Conservation (phyloP, 2,113 vertebrate species). For the Microtus ochrogaster region DNA sequence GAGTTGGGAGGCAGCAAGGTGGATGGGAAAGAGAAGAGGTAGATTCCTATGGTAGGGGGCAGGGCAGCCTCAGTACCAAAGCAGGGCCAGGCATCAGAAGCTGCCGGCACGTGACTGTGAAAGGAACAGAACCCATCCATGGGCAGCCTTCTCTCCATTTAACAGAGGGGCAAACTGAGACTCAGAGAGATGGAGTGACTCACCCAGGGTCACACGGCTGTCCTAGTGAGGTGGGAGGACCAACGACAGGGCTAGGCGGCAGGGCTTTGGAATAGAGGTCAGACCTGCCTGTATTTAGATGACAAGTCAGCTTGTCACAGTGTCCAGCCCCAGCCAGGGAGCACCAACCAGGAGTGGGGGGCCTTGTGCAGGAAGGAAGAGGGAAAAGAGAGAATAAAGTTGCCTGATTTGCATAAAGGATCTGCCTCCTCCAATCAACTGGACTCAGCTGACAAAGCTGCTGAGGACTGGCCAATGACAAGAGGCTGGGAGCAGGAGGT, state of each 20-base stretch:
- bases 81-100: accelerated
- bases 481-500: neutral
- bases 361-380: neutral
- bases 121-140: neutral
- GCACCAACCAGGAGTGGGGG: neutral
- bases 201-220: neutral
- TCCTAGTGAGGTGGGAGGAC: neutral
- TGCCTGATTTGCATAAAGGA: neutral
- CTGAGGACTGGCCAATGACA: neutral
- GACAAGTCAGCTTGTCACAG: neutral
- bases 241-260: neutral
- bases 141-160: neutral
- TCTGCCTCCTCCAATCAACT: neutral
- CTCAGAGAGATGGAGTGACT: neutral
- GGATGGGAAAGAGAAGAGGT: too few relatives aligned
- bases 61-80: slow-evolving; percentile 51
- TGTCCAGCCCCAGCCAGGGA: neutral
- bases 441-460: neutral
- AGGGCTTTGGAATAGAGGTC: neutral
- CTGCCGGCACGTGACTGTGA: neutral
- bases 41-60: accelerated
- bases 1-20: accelerated
- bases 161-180: neutral
- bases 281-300: neutral
- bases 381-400: neutral